Evolutionary conservation across 2,797 vertebrate genomes (phyloP).

Genomic region (Hapalemur alaotrensis): DNA sequence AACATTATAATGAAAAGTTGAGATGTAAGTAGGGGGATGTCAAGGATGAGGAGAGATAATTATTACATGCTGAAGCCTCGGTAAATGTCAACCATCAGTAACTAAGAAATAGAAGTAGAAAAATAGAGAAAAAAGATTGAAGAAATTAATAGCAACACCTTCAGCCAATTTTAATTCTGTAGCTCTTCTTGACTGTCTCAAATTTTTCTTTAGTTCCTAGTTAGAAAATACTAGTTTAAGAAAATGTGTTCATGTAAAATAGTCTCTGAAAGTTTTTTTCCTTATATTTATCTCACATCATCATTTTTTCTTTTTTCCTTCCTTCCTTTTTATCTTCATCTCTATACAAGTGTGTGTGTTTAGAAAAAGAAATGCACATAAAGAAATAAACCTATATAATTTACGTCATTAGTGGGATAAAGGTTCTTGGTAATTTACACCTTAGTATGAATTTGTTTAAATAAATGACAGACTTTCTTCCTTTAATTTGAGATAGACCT

Average conservation of each 20-base stretch:
- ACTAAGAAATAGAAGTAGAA: slow-evolving; percentile 11
- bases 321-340: neutral
- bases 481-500: neutral
- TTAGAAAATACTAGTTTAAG: slow-evolving; percentile 16
- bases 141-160: neutral
- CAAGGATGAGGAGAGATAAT: neutral
- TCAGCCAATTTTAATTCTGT: slow-evolving; percentile 28
- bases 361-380: slow-evolving; percentile 13
- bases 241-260: neutral
- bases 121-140: neutral
- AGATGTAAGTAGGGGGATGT: neutral
- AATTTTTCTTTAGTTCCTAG: slow-evolving; percentile 8
- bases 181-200: neutral
- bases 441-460: slow-evolving; percentile 25
- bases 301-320: neutral
- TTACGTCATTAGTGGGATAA: neutral
- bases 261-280: slow-evolving; percentile 3
- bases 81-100: neutral
- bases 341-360: neutral
- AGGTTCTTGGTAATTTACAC: slow-evolving; percentile 27
- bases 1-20: neutral
- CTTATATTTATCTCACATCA: neutral
- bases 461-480: slow-evolving; percentile 2
- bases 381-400: slow-evolving; percentile 17
- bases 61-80: neutral